Conservation (phyloP, 2,888 invertebrate genomes). For the Melinaea marsaeus region DNA sequence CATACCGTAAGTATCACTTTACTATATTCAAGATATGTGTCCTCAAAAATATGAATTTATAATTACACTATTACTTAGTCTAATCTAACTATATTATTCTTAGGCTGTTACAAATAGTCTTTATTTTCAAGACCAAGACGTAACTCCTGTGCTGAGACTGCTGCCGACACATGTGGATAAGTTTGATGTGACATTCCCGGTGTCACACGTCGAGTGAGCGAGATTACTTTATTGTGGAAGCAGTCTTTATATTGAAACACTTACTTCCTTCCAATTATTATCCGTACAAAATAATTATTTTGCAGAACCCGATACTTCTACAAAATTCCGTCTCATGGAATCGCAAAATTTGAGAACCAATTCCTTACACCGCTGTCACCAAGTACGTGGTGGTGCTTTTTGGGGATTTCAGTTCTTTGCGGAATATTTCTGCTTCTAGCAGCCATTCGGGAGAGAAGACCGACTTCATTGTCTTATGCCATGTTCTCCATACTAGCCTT, state of each 20-base stretch:
- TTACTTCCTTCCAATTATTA: conserved; percentile 28
- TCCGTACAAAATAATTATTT: conserved; percentile 9
- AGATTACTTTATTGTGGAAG: neutral
- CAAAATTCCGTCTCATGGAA: conserved; percentile 53
- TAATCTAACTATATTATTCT: too few species aligned
- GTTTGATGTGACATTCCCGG: too few species aligned
- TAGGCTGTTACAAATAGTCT: too few species aligned
- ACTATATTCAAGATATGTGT: too few species aligned
- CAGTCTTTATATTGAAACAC: too few species aligned
- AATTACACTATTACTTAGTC: too few species aligned
- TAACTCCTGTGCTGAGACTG: too few species aligned
- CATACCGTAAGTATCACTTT: too few species aligned
- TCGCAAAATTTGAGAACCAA: conserved; percentile 63
- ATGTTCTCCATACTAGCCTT: conserved; percentile 63
- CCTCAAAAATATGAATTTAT: too few species aligned
- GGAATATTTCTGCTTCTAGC: conserved; percentile 50
- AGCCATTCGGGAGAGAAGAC: conserved; percentile 50
- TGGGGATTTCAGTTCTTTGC: conserved; percentile 49
- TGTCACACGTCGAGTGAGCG: conserved; percentile 63
- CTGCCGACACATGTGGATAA: too few species aligned
- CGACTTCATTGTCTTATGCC: conserved; percentile 48
- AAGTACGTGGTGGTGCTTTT: conserved; percentile 62
- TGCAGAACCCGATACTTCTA: conserved; percentile 58
- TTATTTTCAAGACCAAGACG: too few species aligned
- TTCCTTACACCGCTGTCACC: conserved; percentile 69